Conservation (phyloP, 2,113 vertebrate genomes). For the Mustelus asterias region DNA sequence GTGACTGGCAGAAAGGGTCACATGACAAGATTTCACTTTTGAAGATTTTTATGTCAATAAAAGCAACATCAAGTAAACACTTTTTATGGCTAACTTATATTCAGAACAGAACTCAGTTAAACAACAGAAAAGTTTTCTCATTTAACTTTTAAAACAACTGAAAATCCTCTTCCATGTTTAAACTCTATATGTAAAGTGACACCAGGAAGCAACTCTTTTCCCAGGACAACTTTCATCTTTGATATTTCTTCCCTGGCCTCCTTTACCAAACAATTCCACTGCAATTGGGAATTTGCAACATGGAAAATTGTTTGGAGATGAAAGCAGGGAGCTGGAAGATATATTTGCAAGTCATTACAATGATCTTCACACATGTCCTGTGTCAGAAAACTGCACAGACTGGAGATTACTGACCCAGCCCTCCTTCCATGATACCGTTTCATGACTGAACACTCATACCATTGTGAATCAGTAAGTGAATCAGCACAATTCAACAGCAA, state of each 20-base stretch:
- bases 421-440: neutral
- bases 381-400: neutral
- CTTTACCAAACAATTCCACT: neutral
- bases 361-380: too few relatives aligned
- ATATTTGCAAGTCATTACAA: neutral
- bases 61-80: too few relatives aligned
- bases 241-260: neutral
- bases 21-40: too few relatives aligned
- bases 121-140: too few relatives aligned
- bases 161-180: too few relatives aligned
- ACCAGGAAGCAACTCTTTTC: neutral
- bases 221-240: neutral
- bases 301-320: neutral
- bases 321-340: neutral
- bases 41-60: too few relatives aligned
- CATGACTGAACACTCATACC: neutral
- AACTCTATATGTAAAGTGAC: too few relatives aligned
- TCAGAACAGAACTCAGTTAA: too few relatives aligned
- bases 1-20: too few relatives aligned
- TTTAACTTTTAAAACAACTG: too few relatives aligned
- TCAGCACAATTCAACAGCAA: neutral
- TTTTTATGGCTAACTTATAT: too few relatives aligned
- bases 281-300: neutral
- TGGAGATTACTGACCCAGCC: neutral
- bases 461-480: neutral